Evolutionary conservation across 2,797 vertebrate species (phyloP).

Genomic region (Ctenochaetus hawaiiensis): DNA sequence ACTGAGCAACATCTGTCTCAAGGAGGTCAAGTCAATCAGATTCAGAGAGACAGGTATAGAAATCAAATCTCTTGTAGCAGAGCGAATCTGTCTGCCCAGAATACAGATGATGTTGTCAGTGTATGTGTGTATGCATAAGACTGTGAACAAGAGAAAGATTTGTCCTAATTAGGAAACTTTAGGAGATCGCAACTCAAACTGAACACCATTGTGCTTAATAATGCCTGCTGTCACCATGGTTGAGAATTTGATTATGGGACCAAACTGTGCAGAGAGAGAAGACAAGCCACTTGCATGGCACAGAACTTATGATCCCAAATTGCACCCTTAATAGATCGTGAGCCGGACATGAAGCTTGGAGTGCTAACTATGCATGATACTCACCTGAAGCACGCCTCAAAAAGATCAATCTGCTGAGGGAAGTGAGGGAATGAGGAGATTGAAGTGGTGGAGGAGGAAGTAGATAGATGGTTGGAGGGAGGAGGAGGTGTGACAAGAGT

Average conservation of each 20-base stretch:
- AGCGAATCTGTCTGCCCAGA: background rate
- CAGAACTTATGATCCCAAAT: background rate
- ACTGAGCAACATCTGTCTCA: background rate
- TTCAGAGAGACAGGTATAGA: background rate
- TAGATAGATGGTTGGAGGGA: conserved; percentile 24
- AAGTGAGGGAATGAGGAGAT: background rate
- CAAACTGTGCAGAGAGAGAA: background rate
- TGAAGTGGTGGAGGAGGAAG: background rate
- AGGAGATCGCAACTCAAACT: background rate
- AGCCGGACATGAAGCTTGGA: background rate
- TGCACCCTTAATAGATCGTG: background rate
- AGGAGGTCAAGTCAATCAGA: conserved; percentile 8
- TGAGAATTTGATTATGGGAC: background rate
- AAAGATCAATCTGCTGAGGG: conserved; percentile 15
- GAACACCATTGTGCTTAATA: conserved; percentile 14
- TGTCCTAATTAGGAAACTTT: conserved; percentile 23
- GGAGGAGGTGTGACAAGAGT: conserved; percentile 19
- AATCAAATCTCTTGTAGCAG: conserved; percentile 6
- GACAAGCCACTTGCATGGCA: background rate
- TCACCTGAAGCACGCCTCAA: background rate
- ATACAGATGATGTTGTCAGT: conserved; percentile 1
- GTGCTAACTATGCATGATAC: background rate
- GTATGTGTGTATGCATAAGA: background rate
- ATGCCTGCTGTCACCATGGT: background rate
- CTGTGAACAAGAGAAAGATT: background rate